phyloP scores from a whole-genome alignment of 2,888 invertebrate species.

The Schrankia costaestrigalis region DNA sequence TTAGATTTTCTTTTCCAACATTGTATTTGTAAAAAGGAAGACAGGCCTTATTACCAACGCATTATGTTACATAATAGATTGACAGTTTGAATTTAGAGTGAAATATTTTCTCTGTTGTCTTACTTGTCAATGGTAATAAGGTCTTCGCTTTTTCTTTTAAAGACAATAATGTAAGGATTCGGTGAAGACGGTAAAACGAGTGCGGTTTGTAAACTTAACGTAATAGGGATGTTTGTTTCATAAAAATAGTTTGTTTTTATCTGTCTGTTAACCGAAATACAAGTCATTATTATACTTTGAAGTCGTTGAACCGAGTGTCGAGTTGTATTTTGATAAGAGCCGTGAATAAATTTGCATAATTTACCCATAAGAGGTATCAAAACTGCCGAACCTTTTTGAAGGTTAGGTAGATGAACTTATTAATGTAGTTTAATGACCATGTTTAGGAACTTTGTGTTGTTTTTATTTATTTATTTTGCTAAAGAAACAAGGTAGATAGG shows the following conservation, averaged over 20 bases:
- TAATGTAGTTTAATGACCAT: too few species aligned
- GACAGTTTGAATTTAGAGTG: constrained; percentile 5
- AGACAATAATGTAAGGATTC: constrained; percentile 23
- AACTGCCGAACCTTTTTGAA: too few species aligned
- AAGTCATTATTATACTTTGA: constrained; percentile 32
- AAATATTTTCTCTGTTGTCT: constrained; percentile 14
- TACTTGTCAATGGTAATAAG: constrained; percentile 41
- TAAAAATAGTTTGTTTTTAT: constrained; percentile 21
- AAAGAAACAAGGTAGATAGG: too few species aligned
- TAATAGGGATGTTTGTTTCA: neutral
- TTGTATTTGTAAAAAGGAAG: constrained; percentile 10
- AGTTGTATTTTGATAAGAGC: constrained; percentile 22
- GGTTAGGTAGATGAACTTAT: too few species aligned
- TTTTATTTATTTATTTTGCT: too few species aligned
- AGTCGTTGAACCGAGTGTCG: constrained; percentile 26
- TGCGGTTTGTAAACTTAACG: neutral
- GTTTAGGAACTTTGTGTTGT: too few species aligned
- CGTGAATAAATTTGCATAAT: constrained; percentile 29
- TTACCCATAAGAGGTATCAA: too few species aligned
- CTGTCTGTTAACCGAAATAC: constrained; percentile 17
- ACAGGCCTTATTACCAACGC: constrained; percentile 14
- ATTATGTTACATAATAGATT: constrained; percentile 17
- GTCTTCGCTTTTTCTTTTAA: constrained; percentile 24
- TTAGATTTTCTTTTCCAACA: constrained; percentile 31
- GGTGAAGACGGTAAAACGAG: constrained; percentile 21